These are phyloP conservation scores for Melanostigma gelatinosum DNA, from an alignment of 2,113 vertebrate species.

Conservation along the genomic window DNA sequence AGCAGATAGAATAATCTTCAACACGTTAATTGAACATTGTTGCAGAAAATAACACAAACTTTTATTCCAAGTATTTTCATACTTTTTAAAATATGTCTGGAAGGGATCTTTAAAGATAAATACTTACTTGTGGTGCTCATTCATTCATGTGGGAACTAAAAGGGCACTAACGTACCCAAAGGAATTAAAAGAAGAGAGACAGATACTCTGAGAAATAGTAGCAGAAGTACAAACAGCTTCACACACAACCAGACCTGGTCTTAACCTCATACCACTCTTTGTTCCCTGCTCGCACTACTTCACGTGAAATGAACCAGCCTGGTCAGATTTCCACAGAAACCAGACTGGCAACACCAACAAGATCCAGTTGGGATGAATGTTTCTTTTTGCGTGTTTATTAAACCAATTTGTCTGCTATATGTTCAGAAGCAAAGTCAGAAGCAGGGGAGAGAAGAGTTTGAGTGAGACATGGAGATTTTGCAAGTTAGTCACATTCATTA, in stretches of 20 bases:
- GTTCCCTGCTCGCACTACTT: not conserved
- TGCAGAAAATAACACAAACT: not conserved
- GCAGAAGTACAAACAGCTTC: not conserved
- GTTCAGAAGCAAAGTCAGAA: constrained; percentile 23
- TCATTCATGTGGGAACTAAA: not conserved
- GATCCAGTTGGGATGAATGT: constrained; percentile 24
- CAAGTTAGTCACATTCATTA: constrained; percentile 8
- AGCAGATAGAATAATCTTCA: not conserved
- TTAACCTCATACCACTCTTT: not conserved
- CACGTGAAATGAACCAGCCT: not conserved
- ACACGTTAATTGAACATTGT: not conserved
- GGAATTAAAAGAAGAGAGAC: not conserved
- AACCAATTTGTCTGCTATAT: constrained; percentile 41
- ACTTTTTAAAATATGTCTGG: not conserved
- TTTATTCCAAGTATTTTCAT: not conserved
- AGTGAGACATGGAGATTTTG: not conserved
- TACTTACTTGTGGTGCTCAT: not conserved
- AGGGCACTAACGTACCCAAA: not conserved
- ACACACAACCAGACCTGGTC: not conserved
- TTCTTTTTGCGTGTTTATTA: constrained; percentile 21
- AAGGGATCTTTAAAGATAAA: not conserved
- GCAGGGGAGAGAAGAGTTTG: not conserved
- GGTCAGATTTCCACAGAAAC: not conserved
- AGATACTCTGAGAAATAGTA: not conserved
- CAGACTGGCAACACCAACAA: not conserved